Conservation (phyloP, 2,113 vertebrate species). For the Barbus barbus region DNA sequence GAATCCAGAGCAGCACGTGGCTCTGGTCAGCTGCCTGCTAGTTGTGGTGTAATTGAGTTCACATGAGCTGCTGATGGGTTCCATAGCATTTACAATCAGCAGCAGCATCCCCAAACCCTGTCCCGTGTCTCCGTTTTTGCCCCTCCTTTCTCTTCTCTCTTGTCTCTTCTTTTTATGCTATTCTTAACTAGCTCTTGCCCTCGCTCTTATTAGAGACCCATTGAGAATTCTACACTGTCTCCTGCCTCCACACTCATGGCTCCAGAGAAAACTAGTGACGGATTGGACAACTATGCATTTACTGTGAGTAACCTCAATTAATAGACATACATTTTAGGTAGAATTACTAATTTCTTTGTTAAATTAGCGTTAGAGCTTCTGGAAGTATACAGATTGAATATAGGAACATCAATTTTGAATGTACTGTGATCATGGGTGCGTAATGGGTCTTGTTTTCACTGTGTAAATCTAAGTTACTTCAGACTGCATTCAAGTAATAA, state of each 20-base stretch:
- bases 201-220: conserved; percentile 1
- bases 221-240: no score
- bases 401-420: no score
- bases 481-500: not conserved
- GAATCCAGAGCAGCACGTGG: conserved; percentile 33
- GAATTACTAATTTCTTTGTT: not conserved
- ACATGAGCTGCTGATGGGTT: conserved; percentile 49
- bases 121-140: not conserved
- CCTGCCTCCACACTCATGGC: conserved; percentile 62
- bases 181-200: conserved; percentile 13
- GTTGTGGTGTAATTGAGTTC: conserved; percentile 41
- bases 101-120: not conserved
- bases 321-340: not conserved
- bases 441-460: not conserved
- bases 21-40: conserved; percentile 50
- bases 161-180: not conserved
- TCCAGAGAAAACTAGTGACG: conserved; percentile 68
- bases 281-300: conserved; percentile 70
- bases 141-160: not conserved
- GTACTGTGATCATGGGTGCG: not conserved
- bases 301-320: conserved; percentile 66
- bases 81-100: conserved; percentile 37
- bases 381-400: not conserved
- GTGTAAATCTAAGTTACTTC: not conserved
- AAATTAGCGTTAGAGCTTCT: not conserved